Percentiles rank a stretch among this genome's conserved stretches.
phyloP scores from a whole-genome alignment of 2,888 invertebrate genomes.

The Dendrolimus pini region DNA sequence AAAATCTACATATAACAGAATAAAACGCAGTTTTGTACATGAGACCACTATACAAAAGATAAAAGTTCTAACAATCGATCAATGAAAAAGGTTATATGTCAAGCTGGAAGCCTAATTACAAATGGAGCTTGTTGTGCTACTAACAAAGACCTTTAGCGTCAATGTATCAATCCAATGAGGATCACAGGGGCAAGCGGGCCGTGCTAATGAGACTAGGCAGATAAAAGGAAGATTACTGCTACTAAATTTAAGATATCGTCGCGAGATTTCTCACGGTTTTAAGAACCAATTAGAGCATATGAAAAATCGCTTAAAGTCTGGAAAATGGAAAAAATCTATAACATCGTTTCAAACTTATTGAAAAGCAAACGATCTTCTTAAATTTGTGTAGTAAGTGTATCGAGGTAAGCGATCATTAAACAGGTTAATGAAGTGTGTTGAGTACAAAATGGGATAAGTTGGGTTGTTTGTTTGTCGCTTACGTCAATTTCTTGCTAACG shows the following conservation, averaged over 20 bases:
- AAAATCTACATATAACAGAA: conserved; percentile 8
- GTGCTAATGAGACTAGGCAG: conserved; percentile 63
- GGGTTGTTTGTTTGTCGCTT: conserved; percentile 19
- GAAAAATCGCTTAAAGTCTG: too few relatives aligned
- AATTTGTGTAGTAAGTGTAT: neutral
- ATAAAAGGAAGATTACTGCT: conserved; percentile 57
- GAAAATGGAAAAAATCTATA: too few relatives aligned
- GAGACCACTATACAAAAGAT: conserved; percentile 8
- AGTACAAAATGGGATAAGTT: neutral
- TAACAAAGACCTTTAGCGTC: conserved; percentile 56
- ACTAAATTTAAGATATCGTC: too few relatives aligned
- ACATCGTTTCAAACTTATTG: too few relatives aligned
- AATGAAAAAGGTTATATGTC: conserved; percentile 16
- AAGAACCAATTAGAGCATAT: too few relatives aligned
- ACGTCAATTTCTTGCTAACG: conserved; percentile 44
- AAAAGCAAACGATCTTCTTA: too few relatives aligned
- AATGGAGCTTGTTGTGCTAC: conserved; percentile 31
- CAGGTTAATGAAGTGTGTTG: conserved; percentile 37
- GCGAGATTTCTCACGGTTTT: too few relatives aligned
- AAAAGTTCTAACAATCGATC: conserved; percentile 25
- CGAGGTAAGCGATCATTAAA: conserved; percentile 21
- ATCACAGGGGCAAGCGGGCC: conserved; percentile 52
- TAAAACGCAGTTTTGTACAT: conserved; percentile 1
- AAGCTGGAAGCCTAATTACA: conserved; percentile 46
- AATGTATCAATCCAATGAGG: conserved; percentile 61